Evolutionary conservation across 2,888 invertebrate genomes (phyloP).

Genomic region (Xestia c-nigrum): DNA sequence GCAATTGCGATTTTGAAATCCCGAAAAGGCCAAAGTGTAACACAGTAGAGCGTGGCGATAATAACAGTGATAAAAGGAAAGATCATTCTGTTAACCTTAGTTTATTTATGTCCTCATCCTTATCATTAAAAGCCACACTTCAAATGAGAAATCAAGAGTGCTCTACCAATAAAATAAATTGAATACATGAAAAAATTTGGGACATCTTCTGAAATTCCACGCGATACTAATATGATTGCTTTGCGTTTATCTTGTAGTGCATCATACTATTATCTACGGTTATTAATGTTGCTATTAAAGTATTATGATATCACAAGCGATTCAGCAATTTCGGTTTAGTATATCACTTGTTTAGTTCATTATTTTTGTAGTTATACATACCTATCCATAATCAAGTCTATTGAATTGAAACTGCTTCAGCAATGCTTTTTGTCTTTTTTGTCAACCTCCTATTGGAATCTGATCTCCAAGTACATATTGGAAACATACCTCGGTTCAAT

Average conservation of each 20-base stretch:
- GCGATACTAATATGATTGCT: not conserved
- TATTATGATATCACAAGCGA: constrained; percentile 21
- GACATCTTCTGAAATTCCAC: not conserved
- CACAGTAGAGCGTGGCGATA: constrained; percentile 7
- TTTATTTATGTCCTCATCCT: not conserved
- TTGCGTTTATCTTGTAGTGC: constrained; percentile 1
- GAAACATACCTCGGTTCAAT: too few relatives aligned
- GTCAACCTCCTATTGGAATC: not conserved
- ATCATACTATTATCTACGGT: constrained; percentile 21
- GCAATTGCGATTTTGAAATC: constrained; percentile 1
- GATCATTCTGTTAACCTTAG: constrained; percentile 1
- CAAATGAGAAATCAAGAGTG: not conserved
- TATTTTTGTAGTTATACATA: not conserved
- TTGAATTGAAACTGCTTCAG: not conserved
- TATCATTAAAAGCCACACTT: not conserved
- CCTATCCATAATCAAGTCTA: not conserved
- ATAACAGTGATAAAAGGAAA: constrained; percentile 10
- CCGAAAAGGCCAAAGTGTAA: constrained; percentile 13
- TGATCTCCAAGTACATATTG: not conserved
- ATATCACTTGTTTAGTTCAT: not conserved
- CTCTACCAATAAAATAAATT: not conserved
- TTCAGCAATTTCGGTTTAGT: not conserved
- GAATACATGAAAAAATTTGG: not conserved
- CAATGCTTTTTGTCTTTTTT: not conserved
- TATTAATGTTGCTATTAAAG: constrained; percentile 23